Base-by-base conservation (phyloP, 2,113 vertebrate species). In the Xerus inauris region DNA sequence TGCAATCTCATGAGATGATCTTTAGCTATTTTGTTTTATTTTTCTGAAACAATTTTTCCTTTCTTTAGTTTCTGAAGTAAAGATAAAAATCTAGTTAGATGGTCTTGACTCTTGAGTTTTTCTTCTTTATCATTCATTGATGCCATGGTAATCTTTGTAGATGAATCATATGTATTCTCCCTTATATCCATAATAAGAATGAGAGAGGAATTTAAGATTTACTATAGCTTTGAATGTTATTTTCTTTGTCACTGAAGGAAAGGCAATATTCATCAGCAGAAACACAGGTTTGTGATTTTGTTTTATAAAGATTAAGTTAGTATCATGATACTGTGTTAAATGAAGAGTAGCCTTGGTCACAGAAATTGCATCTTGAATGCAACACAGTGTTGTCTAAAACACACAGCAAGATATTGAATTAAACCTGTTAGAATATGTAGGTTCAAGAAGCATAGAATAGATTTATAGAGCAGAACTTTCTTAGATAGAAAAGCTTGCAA, bases 391-490 rank as follows among this genome's bases (percentile, higher is more conserved):
- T 92, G 10, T 93, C 67, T 94, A 75, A 92, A 95, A 76, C 79
- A 81, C 20, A 73, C 32, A 89, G 62, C 32, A 82, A 88, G 81
- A 95, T 88, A 82, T 26, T 92, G 80, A 95, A 92, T 97, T 96
- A 95, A 97, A 90, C 84, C 49, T 95, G 42, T 90, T 88, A 86
- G 42, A 62, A 92, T 95, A 32, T 94, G 24, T 85, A 82, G 62
- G 38, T 54, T 92, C 77, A 97, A 42, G 45, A 93, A 93, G 83
- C 84, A 64, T 75, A 89, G 89, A 95, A 28, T 85, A 93, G 91
- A 97, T 96, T 97, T 97, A 84, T 80, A 93, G 94, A 94, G 67
- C 80, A 89, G 86, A 96, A 67, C 82, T 91, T 77, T 28, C 82
- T 92, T 75, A 67, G 90, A 82, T 82, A 88, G 95, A 96, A 93